Conservation (phyloP, 2,797 vertebrate genomes). For the Malacoctenus gilli region DNA sequence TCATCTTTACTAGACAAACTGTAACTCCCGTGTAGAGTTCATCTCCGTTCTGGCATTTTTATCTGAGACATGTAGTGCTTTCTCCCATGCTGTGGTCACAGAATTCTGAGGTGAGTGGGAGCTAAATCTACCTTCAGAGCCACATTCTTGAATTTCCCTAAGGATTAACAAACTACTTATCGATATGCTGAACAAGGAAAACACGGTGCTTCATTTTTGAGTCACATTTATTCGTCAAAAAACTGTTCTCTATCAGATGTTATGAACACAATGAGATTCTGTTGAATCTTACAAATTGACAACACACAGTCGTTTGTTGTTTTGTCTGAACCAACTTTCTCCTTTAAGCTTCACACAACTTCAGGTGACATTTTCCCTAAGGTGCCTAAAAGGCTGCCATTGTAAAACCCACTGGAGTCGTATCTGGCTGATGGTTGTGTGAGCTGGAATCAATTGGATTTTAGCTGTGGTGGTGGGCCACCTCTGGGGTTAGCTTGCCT, state of each 20-base stretch:
- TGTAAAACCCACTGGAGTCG: slow-evolving; percentile 41
- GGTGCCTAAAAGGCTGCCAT: slow-evolving; percentile 41
- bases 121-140: too few relatives aligned
- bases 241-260: too few relatives aligned
- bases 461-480: slow-evolving; percentile 45
- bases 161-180: too few relatives aligned
- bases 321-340: slow-evolving; percentile 7
- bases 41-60: slow-evolving; percentile 30
- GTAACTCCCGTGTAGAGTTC: slow-evolving; percentile 47
- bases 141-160: too few relatives aligned
- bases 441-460: slow-evolving; percentile 58
- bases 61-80: slow-evolving; percentile 24
- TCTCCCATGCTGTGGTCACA: too few relatives aligned
- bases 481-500: slow-evolving; percentile 61
- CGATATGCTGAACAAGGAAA: neutral
- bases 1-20: slow-evolving; percentile 34
- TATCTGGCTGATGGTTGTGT: slow-evolving; percentile 40
- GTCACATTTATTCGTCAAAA: slow-evolving; percentile 5
- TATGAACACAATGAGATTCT: too few relatives aligned
- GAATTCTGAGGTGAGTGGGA: too few relatives aligned
- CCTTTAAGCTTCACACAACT: slow-evolving; percentile 19
- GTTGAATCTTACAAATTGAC: slow-evolving; percentile 11
- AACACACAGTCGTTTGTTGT: too few relatives aligned
- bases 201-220: slow-evolving; percentile 8
- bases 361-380: slow-evolving; percentile 47